Evolutionary conservation across 2,888 invertebrate genomes (phyloP).

Genomic region (Rutpela maculata): DNA sequence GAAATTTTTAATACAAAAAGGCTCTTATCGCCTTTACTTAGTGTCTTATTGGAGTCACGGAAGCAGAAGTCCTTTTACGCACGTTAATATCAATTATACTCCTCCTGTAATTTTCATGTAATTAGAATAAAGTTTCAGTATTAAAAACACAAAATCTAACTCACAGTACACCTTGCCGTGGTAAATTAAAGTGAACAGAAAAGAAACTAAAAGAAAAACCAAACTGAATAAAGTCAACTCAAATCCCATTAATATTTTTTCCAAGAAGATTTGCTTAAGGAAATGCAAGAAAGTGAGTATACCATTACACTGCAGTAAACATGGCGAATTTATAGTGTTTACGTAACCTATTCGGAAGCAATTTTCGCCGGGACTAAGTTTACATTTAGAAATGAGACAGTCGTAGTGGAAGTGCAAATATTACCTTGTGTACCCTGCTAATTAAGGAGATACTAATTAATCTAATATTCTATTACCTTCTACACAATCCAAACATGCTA

Average conservation of each 20-base stretch:
- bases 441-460: constrained; percentile 67
- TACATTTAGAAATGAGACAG: constrained; percentile 59
- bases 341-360: constrained; percentile 61
- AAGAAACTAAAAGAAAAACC: background rate
- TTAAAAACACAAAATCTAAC: too few relatives aligned
- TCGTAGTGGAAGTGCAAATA: constrained; percentile 64
- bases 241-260: constrained; percentile 22
- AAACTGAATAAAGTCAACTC: constrained; percentile 7
- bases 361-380: constrained; percentile 59
- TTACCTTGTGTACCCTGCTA: constrained; percentile 67
- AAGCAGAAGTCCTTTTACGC: too few relatives aligned
- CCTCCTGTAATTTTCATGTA: too few relatives aligned
- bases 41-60: too few relatives aligned
- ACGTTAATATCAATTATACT: too few relatives aligned
- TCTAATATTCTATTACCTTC: constrained; percentile 67
- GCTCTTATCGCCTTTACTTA: too few relatives aligned
- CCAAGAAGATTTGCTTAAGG: constrained; percentile 27
- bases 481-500: constrained; percentile 57
- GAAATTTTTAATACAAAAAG: too few relatives aligned
- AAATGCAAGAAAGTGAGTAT: constrained; percentile 37
- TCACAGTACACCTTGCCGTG: too few relatives aligned
- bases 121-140: too few relatives aligned
- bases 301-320: constrained; percentile 49
- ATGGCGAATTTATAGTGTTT: constrained; percentile 61
- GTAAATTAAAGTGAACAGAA: background rate